Percentiles rank a stretch among this genome's conserved stretches.
Conservation (phyloP, 2,888 invertebrate genomes). For the Mimumesa dahlbomi region DNA sequence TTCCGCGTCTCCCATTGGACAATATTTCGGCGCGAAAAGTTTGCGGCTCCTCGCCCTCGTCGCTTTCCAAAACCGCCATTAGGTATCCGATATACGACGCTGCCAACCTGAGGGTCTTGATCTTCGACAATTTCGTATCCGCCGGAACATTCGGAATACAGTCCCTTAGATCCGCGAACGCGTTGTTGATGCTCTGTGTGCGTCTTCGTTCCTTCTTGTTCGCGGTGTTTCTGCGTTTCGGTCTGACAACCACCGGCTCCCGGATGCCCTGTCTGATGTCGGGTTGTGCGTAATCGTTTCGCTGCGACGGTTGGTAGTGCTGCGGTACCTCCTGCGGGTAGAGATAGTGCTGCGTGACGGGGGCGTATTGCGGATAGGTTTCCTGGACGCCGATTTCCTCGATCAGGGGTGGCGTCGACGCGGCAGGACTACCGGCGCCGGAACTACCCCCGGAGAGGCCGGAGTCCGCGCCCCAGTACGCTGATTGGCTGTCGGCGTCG, state of each 20-base stretch:
- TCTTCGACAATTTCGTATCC: conserved; percentile 97
- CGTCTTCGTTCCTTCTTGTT: conserved; percentile 96
- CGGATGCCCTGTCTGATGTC: conserved; percentile 55
- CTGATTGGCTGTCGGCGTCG: conserved; percentile 75
- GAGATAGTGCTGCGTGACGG: conserved; percentile 65
- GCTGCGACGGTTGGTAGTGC: conserved; percentile 46
- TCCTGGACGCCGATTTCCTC: conserved; percentile 77
- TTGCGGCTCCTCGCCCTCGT: conserved; percentile 88
- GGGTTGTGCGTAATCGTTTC: too few species aligned
- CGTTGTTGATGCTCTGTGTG: conserved; percentile 97
- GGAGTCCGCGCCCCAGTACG: conserved; percentile 77
- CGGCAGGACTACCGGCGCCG: conserved; percentile 76
- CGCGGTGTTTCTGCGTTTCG: conserved; percentile 91
- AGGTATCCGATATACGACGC: conserved; percentile 96
- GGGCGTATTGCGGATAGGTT: conserved; percentile 64
- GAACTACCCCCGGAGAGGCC: conserved; percentile 78
- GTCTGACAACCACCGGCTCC: conserved; percentile 64
- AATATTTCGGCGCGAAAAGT: conserved; percentile 94
- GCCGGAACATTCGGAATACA: conserved; percentile 98
- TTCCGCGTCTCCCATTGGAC: conserved; percentile 74
- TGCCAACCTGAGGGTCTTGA: conserved; percentile 95
- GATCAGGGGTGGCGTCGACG: conserved; percentile 77
- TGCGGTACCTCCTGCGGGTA: conserved; percentile 46
- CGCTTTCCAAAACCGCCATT: conserved; percentile 93
- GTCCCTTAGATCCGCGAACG: conserved; percentile 94